phyloP scores from a whole-genome alignment of 2,113 vertebrate species.

The Nothoprocta pentlandii region DNA sequence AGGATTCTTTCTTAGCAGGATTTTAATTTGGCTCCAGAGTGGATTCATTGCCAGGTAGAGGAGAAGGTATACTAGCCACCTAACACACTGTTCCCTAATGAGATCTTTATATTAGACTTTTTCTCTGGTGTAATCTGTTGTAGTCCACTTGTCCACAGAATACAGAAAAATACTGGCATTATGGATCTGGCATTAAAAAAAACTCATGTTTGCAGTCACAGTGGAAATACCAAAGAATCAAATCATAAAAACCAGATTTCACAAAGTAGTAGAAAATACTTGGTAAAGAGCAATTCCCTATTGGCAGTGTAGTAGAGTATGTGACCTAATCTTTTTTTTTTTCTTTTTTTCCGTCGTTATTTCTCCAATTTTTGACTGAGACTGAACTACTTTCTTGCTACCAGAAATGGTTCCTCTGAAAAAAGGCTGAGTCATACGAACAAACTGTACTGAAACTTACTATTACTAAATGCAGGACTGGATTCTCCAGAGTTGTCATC shows the following conservation, averaged over 20 bases:
- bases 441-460: background rate
- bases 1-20: background rate
- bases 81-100: background rate
- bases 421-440: background rate
- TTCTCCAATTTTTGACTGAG: background rate
- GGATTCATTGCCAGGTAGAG: background rate
- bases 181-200: background rate
- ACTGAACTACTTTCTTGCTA: background rate
- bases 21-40: background rate
- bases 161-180: background rate
- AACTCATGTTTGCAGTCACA: background rate
- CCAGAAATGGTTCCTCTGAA: background rate
- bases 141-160: background rate
- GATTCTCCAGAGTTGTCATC: background rate
- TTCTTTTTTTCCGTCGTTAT: background rate
- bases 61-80: background rate
- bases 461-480: background rate
- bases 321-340: background rate
- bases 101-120: rapidly evolving
- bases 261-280: background rate
- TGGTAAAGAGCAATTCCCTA: background rate
- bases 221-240: background rate
- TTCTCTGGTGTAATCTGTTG: background rate
- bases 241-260: background rate
- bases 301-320: background rate